Base-by-base conservation (phyloP, 2,113 vertebrate genomes). In the Thamnophis sirtalis region DNA sequence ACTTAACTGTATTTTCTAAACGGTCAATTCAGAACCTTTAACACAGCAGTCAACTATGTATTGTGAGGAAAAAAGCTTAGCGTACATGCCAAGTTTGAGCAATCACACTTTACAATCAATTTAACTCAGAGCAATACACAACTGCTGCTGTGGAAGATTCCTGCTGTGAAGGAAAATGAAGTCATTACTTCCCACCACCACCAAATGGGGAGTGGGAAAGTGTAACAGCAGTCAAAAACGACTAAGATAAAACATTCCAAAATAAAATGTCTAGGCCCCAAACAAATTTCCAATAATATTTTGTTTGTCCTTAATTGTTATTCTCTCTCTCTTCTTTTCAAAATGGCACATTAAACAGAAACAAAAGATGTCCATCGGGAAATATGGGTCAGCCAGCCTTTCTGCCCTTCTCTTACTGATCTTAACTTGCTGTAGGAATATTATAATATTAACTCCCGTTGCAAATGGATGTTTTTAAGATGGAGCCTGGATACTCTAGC, bases 41-140 rank as follows among this genome's bases (percentile, higher is more conserved):
- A 53, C 0, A 0, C 0, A 90, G 88, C 1, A 89, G 89, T 86
- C 91, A 88, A 89, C n/a, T 50, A 49, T 50, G 92, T 90, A 88
- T 93, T 93, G 91, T 94, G 93, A 48, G 86, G 87, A 48, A 48
- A 24, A 94, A 95, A 95, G 93, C 93, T 96, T 92, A 94, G 94
- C 96, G 93, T 86, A 87, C 84, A 93, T 43, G 43, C 89, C 89
- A 92, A 93, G 92, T 96, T 94, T 95, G 87, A 94, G 89, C 93
- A 94, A 91, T 93, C 28, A 0, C 58, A 95, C 92, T 91, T 93
- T 95, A 94, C 91, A 94, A 93, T 63, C 93, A 92, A 92, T 95
- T 68, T 92, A 94, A 96, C 93, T 95, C 93, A 93, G 92, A 93
- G 92, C 94, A 96, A 94, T 96, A 95, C 93, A 96, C 93, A 96